phyloP scores from a whole-genome alignment of 2,888 invertebrate genomes.

The Dione vanillae region DNA sequence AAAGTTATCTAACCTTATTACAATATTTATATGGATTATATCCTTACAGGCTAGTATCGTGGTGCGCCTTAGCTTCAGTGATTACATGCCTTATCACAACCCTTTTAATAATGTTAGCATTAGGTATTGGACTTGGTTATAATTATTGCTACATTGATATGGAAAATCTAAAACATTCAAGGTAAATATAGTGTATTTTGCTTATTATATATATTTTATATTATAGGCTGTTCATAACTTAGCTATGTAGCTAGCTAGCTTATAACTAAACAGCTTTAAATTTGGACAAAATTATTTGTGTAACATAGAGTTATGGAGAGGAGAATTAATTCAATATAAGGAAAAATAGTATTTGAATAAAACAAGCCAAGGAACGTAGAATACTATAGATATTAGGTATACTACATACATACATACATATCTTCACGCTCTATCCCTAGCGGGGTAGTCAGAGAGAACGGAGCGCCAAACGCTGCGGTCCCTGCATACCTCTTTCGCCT shows the following conservation, averaged over 20 bases:
- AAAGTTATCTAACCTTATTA: background rate
- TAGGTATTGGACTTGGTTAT: conserved; percentile 67
- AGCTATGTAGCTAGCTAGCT: too few species aligned
- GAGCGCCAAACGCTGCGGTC: too few species aligned
- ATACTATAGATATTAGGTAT: background rate
- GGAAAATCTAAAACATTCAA: conserved; percentile 42
- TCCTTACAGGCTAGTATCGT: conserved; percentile 56
- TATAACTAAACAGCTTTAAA: too few species aligned
- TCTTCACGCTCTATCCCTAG: too few species aligned
- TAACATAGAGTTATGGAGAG: background rate
- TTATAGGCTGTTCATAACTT: too few species aligned
- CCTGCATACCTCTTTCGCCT: too few species aligned
- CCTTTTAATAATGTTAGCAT: conserved; percentile 54
- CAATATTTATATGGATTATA: background rate
- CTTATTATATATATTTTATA: too few species aligned
- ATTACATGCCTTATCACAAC: conserved; percentile 59
- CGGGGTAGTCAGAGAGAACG: too few species aligned
- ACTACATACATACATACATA: too few species aligned
- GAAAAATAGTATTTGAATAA: background rate
- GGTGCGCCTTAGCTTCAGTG: conserved; percentile 57
- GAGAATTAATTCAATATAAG: background rate
- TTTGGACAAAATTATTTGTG: too few species aligned
- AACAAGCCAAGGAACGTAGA: background rate
- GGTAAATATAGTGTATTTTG: conserved; percentile 18
- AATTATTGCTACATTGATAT: conserved; percentile 64